Base-by-base conservation (phyloP, 53 echinoderm and acorn worm genomes). In the Actinopyga echinites region DNA sequence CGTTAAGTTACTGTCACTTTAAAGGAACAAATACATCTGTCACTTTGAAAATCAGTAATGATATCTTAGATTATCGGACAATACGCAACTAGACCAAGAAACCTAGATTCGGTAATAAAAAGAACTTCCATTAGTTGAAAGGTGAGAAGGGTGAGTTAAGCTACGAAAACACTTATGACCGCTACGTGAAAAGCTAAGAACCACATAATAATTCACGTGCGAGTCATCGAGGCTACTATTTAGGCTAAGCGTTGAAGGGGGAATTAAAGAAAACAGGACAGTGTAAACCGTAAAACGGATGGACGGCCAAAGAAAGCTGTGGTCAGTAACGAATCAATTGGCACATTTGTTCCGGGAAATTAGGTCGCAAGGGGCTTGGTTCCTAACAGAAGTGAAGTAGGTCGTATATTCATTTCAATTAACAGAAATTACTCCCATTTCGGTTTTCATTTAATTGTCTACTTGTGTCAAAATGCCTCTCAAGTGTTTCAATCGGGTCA, bases 301-400 rank as follows among this genome's bases (percentile, higher is more conserved):
- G 24, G 10, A 71, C 45, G 44, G 71, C 71, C 43, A 71, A 71
- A 49, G 49, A 49, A 49, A 49, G 49, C 49, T 17, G 9, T 42
- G 71, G 71, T 71, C 71, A 71, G 71, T 40, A 21, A n/a, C 40
- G 71, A 71, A 71, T 71, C 71, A 71, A 40, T 71, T 71, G 37
- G 71, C 71, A 71, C 71, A 44, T 42, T 42, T 71, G n/a, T 71
- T 36, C 25, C 13, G 20, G 40, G 25, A 71, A 71, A 71, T 71
- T 26, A 26, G 71, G 71, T 71, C 71, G 25, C 24, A 40, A 23
- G 40, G 34, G 24, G 40, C 23, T 3, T 40, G 11, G 71, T 28
- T 23, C 25, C 40, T 24, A 44, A 42, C 1, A 30, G 3, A 49
- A 49, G 49, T 49, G 49, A 6, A 49, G 26, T 40, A 71, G 31